Evolutionary conservation across 2,888 invertebrate genomes (phyloP).

Genomic region (Coelinius sp.): DNA sequence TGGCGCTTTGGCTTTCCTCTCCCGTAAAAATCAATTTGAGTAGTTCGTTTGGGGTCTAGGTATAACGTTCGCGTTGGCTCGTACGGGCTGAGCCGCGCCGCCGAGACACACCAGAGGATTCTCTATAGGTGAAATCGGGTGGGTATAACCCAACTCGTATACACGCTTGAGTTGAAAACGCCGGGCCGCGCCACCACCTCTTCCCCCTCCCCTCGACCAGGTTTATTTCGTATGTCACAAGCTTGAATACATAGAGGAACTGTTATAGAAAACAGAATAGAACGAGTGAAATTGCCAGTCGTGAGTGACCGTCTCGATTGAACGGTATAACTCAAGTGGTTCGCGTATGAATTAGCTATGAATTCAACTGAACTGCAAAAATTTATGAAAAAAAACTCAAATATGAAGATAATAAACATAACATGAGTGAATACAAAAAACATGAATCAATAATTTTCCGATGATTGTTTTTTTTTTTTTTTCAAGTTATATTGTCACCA

Average conservation of each 20-base stretch:
- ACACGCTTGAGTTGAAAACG: conserved; percentile 25
- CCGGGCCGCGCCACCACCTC: conserved; percentile 43
- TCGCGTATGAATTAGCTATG: not conserved
- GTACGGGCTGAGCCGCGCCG: conserved; percentile 33
- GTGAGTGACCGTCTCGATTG: conserved; percentile 63
- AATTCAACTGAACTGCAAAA: not conserved
- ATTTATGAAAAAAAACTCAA: no score
- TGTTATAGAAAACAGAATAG: no score
- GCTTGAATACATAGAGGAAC: conserved; percentile 33
- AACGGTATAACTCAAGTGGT: conserved; percentile 58
- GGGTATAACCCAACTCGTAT: conserved; percentile 25
- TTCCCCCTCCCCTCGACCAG: conserved; percentile 9
- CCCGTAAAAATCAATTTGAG: conserved; percentile 70
- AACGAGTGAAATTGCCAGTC: conserved; percentile 53
- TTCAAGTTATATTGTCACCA: not conserved
- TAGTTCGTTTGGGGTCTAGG: conserved; percentile 60
- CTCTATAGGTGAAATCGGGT: conserved; percentile 18
- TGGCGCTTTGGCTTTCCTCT: conserved; percentile 51
- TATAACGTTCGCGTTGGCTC: conserved; percentile 44
- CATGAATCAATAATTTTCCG: not conserved
- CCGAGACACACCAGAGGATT: conserved; percentile 18
- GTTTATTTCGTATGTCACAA: conserved; percentile 17
- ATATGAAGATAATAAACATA: no score
- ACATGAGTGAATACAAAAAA: not conserved
- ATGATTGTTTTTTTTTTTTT: not conserved